Evolutionary conservation across 2,113 vertebrate genomes (phyloP).

Genomic region (Nicator chloris): DNA sequence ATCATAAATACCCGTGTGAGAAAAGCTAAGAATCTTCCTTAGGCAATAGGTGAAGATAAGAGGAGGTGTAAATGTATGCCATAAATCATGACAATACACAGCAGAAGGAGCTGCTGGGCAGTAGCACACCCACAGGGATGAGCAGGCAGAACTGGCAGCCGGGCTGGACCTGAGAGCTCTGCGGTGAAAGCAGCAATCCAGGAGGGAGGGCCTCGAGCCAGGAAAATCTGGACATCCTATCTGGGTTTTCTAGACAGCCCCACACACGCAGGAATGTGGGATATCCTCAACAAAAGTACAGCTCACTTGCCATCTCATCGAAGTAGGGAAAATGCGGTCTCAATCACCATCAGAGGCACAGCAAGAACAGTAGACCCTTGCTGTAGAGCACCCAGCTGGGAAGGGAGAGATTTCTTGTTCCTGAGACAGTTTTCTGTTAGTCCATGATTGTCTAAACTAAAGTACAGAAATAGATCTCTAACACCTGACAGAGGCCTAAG

Average conservation of each 20-base stretch:
- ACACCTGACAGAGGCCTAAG: neutral
- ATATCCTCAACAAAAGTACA: neutral
- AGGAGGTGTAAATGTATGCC: neutral
- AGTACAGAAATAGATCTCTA: neutral
- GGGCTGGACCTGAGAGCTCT: neutral
- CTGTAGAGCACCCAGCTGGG: neutral
- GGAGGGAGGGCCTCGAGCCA: neutral
- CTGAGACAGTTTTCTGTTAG: neutral
- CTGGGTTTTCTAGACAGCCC: neutral
- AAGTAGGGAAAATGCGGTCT: neutral
- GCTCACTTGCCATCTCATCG: neutral
- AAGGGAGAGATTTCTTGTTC: neutral
- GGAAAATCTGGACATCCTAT: neutral
- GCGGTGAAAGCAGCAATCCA: neutral
- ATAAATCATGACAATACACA: neutral
- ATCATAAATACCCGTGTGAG: neutral
- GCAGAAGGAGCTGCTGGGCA: neutral
- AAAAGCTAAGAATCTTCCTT: neutral
- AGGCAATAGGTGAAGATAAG: neutral
- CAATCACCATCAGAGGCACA: neutral
- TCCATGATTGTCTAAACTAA: neutral
- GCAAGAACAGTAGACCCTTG: neutral
- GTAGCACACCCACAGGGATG: neutral
- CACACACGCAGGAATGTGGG: rapidly evolving
- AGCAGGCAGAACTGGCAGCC: neutral